Base-by-base conservation (phyloP, 2,888 invertebrate genomes). In the Caenorhabditis sulstoni region DNA sequence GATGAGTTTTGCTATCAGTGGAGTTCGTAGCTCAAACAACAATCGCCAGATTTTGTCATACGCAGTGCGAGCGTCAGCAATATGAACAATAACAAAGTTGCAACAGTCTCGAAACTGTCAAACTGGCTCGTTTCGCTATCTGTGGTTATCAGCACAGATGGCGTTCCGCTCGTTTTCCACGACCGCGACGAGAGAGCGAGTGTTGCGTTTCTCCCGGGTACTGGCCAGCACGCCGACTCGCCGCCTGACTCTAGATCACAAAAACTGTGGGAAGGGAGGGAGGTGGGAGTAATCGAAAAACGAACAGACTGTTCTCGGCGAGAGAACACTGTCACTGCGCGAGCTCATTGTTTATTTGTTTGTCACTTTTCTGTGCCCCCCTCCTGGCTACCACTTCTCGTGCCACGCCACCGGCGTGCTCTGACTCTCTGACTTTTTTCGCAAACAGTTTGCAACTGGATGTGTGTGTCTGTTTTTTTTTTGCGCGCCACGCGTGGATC, bases 341-440 rank as follows among this genome's bases (percentile, higher is more conserved):
- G 64, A 64, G 73, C 73, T 73, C 73, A 64, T 73, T 73, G 73
- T 73, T 73, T 73, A 73, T 73, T 73, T 73, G 73, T 73, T 73
- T 73, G 73, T 73, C 73, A 62, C 16, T 57, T 71, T 71, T 62
- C 29, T 52, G 49, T 71, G 71, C 55, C 49, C 35, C 22, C 39
- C 12, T 16, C 29, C 58, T 47, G 7, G n/a, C 45, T 55, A 20
- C 20, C 49, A 47, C 41, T 53, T 50, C 64, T 23, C 58, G 64
- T 64, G 73, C 73, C 64, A 41, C 52, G 50, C 57, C 50, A 37
- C 55, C 45, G 49, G 47, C 37, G 29, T 5, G 53, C 61, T 55
- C 55, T 39, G 23, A 4, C 20, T 18, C 61, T 55, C 55, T 39
- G 23, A 4, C 20, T 18, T 35, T 55, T 9, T 61, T 23, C 47